Base-by-base conservation (phyloP, 2,888 invertebrate genomes). In the Caprella mutica region DNA sequence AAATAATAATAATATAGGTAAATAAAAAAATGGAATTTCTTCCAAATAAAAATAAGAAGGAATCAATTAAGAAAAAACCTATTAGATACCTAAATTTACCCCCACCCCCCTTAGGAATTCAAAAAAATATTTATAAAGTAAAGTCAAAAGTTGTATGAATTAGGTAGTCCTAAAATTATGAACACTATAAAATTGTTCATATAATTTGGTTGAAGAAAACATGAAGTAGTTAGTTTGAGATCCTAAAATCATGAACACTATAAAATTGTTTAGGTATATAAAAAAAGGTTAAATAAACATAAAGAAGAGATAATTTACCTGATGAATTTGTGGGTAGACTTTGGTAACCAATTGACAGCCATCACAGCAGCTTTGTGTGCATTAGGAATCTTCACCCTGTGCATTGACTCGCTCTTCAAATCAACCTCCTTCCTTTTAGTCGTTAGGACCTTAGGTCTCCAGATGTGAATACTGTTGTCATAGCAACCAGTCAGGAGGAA, bases 401-500 rank as follows among this genome's bases (percentile, higher is more conserved):
- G 85, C 69, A 85, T 84, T 8, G 50, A 14, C 14, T 56, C 40
- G 0, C 56, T 55, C n/a, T 29, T 30, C 3, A 30, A 29, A 4
- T 30, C 30, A 48, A 48, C 14, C 19, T 48, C 29, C 30, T 48
- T 46, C 48, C 38, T 40, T 6, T 42, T 52, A 19, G 17, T 30
- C n/a, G 23, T 56, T 21, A 54, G 39, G 5, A 93, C 92, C 72
- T 85, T 84, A 3, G 79, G 79, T 12, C 84, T 85, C 92, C 93
- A 94, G 60, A 96, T 80, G 68, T 90, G 87, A 40, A 94, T 75
- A 54, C 90, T 87, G 71, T 88, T 86, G 72, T 96, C 96, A 74
- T 94, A 96, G 72, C 91, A 87, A 23, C 94, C 94, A 52, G 88
- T 84, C n/a, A n/a, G n/a, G n/a, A n/a, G n/a, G n/a, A n/a, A n/a